Evolutionary conservation across 2,888 invertebrate species (phyloP), one percentile per base, ranked within the genome.

Genomic region (Melanophora roralis): DNA sequence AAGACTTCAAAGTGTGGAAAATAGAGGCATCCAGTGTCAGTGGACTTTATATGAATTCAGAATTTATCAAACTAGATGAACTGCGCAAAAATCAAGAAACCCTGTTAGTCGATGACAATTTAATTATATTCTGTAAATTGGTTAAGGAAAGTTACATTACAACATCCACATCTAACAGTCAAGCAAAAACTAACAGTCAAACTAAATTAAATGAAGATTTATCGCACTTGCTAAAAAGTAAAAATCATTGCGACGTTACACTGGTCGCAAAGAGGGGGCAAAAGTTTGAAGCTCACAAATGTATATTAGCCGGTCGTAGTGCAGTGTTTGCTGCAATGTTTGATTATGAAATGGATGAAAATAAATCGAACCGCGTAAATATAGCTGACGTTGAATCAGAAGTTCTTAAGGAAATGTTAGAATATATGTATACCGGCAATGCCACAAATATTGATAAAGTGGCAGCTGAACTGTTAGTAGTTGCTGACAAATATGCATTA

Each of bases 341-440:
- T 91, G 98, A 98, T 89, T 99, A 99, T 91, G 98, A 98, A 91
- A 98, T 99, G 98, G 97, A 98, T 89, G 98, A 99, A 89, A 92
- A 97, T 84, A 98, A 98, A 91, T 94, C 96, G 90, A 98, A 98
- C 91, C 93, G 98, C 86, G 98, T 98, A 47, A 97, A 96, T 90
- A 96, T 97, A 88, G 96, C 96, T 59, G 99, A 99, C 90, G 97
- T 99, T 57, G 99, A 99, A 90, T 97, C 97, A 89, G 98, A 99
- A 90, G 99, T 99, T 79, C 92, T 99, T 88, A 91, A 96, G 84
- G 99, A 99, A 91, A 98, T 99, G 97, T 91, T 99, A 82, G 94
- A 97, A 85, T 99, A 98, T 91, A 98, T 99, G 84, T 99, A 99
- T 91, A 99, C 99, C 68, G 99, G 98, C 77, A 96, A 97, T 88